phyloP scores from a whole-genome alignment of 2,797 vertebrate genomes.

The Gorsachius magnificus region DNA sequence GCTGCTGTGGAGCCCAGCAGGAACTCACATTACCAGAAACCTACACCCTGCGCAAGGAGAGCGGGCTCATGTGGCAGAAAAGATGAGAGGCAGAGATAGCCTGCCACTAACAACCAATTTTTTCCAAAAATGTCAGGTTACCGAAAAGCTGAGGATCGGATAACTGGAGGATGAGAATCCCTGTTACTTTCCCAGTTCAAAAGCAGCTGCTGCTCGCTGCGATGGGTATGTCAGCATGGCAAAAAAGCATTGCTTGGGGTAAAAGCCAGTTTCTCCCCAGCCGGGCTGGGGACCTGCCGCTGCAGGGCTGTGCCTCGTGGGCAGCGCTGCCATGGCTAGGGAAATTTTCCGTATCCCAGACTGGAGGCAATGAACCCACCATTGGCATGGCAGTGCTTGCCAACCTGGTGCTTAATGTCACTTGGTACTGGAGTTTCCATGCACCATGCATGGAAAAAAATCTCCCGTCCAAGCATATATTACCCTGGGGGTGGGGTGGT shows the following conservation, averaged over 20 bases:
- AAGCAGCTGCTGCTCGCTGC: neutral
- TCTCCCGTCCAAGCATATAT: neutral
- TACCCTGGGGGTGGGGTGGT: neutral
- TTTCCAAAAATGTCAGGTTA: neutral
- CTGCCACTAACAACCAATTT: neutral
- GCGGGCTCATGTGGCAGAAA: neutral
- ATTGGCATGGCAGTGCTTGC: neutral
- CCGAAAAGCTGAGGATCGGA: neutral
- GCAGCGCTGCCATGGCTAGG: neutral
- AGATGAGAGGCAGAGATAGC: constrained; percentile 44
- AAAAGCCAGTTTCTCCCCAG: neutral
- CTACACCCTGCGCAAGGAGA: neutral
- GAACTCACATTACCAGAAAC: constrained; percentile 57
- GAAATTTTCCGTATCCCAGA: neutral
- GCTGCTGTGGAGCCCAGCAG: neutral
- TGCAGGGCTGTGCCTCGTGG: neutral
- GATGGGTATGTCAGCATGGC: neutral
- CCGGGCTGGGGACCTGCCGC: rapidly evolving
- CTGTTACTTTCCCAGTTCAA: neutral
- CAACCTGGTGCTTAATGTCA: neutral
- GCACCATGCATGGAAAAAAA: constrained; percentile 11
- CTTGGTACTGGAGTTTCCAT: neutral
- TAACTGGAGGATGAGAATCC: neutral
- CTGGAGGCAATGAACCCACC: neutral
- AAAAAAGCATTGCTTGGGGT: neutral